Evolutionary conservation across 1,140 invertebrate genomes (phyloP).

Genomic region (Daktulosphaira vitifoliae): DNA sequence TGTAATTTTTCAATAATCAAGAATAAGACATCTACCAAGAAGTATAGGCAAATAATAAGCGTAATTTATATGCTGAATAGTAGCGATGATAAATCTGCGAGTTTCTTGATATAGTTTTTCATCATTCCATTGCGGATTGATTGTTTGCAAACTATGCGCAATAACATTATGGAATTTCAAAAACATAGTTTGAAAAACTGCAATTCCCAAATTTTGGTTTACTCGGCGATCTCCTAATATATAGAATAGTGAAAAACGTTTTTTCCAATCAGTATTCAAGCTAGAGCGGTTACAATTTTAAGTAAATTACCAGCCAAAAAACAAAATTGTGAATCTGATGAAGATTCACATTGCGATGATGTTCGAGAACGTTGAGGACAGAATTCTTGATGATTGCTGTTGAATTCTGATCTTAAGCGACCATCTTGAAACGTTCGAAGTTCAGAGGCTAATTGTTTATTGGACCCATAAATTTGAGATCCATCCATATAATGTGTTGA

Average conservation of each 20-base stretch:
- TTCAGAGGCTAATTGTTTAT: slow-evolving; percentile 45
- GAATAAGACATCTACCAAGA: slow-evolving; percentile 48
- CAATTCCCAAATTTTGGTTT: slow-evolving; percentile 72
- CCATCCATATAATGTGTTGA: slow-evolving; percentile 62
- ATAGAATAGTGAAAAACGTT: slow-evolving; percentile 9
- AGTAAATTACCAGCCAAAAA: neutral
- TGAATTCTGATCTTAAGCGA: neutral
- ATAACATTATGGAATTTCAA: slow-evolving; percentile 76
- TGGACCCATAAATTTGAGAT: slow-evolving; percentile 62
- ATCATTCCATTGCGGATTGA: slow-evolving; percentile 79
- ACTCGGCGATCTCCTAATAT: slow-evolving; percentile 60
- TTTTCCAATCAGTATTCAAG: no score
- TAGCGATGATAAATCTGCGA: slow-evolving; percentile 63
- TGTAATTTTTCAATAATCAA: no score
- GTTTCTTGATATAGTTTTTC: slow-evolving; percentile 71
- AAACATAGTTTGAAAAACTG: slow-evolving; percentile 71
- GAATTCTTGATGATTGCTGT: neutral
- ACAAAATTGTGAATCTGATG: neutral
- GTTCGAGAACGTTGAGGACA: neutral
- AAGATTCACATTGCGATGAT: neutral
- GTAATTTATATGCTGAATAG: slow-evolving; percentile 80
- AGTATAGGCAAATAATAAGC: slow-evolving; percentile 75
- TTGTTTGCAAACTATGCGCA: slow-evolving; percentile 50
- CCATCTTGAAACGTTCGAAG: slow-evolving; percentile 51
- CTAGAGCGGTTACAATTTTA: neutral